Conservation (phyloP, 2,888 invertebrate species). For the Pterostichus madidus region DNA sequence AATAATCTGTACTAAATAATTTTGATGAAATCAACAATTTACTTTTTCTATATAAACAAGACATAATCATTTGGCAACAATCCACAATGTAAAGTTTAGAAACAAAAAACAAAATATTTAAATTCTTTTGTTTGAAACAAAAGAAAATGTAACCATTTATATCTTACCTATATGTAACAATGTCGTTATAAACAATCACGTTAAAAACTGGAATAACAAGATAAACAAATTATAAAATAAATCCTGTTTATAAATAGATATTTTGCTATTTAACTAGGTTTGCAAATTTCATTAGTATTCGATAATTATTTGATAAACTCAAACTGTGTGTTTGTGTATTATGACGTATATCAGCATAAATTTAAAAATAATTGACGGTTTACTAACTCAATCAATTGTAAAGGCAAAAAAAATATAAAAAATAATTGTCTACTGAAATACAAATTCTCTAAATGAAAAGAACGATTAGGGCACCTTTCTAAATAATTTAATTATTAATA, state of each 20-base stretch:
- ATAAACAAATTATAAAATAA: conserved; percentile 11
- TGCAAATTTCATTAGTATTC: conserved; percentile 6
- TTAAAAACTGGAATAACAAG: background rate
- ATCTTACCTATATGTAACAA: background rate
- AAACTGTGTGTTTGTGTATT: background rate
- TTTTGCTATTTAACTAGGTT: background rate
- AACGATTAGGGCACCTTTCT: too few species aligned
- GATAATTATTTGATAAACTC: conserved; percentile 33
- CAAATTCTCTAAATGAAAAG: too few species aligned
- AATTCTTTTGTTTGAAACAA: conserved; percentile 39
- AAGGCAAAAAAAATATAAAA: too few species aligned
- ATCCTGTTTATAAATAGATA: conserved; percentile 1
- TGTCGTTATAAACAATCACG: background rate
- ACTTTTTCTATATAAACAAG: background rate
- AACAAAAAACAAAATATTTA: conserved; percentile 33
- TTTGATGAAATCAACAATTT: background rate
- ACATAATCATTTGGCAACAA: conserved; percentile 15
- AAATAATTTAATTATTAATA: too few species aligned
- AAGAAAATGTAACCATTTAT: conserved; percentile 4
- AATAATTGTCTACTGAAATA: too few species aligned
- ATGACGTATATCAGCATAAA: conserved; percentile 4
- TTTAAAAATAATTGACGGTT: conserved; percentile 17
- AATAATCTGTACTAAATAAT: background rate
- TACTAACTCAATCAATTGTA: background rate
- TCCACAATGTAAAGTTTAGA: conserved; percentile 25